A percentile compares a stretch with the other conserved stretches of the same genome.
Conservation (phyloP, 2,888 invertebrate species). For the Leucoptera coffeella region DNA sequence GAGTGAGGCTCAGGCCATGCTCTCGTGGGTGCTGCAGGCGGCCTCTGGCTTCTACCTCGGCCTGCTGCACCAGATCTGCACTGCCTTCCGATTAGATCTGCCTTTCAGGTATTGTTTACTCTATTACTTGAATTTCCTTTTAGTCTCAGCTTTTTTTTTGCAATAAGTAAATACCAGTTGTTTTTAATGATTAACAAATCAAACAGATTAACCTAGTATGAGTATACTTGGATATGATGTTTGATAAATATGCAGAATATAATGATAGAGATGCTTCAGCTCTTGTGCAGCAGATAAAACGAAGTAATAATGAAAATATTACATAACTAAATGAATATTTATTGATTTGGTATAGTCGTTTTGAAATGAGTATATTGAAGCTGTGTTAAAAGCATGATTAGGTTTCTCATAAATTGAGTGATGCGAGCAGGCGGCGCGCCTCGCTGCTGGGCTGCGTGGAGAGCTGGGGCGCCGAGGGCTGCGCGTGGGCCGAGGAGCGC, state of each 20-base stretch:
- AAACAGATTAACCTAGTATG: no score
- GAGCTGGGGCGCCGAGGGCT: slow-evolving; percentile 25
- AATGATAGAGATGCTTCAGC: no score
- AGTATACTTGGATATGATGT: no score
- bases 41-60: slow-evolving; percentile 82
- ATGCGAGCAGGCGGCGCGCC: slow-evolving; percentile 36
- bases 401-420: no score
- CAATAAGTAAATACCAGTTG: not conserved
- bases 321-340: no score
- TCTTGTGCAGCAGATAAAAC: no score
- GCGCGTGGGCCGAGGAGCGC: slow-evolving; percentile 10
- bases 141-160: not conserved
- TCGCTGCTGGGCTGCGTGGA: slow-evolving; percentile 35
- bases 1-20: slow-evolving; percentile 68
- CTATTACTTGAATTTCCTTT: not conserved
- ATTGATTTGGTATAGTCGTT: no score
- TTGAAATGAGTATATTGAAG: no score
- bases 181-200: no score
- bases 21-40: slow-evolving; percentile 76
- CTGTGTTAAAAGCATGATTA: no score
- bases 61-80: slow-evolving; percentile 74
- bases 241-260: no score
- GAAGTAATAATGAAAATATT: no score
- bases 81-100: slow-evolving; percentile 72
- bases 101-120: slow-evolving; percentile 55